phyloP scores from a whole-genome alignment of 2,888 invertebrate genomes.

The Unio pictorum region DNA sequence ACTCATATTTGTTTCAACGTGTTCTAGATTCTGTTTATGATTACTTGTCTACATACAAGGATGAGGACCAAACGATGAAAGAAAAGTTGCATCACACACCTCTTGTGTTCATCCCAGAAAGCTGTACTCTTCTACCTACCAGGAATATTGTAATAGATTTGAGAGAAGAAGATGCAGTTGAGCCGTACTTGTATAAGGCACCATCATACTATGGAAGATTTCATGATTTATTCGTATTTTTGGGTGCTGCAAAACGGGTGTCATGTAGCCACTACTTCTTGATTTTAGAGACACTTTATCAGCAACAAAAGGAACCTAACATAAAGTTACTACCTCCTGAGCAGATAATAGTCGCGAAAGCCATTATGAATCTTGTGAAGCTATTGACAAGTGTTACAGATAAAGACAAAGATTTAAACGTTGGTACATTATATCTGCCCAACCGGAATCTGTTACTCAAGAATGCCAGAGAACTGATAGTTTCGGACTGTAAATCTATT shows the following conservation, averaged over 20 bases:
- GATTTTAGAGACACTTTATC: background rate
- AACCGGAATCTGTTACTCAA: constrained; percentile 5
- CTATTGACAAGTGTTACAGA: background rate
- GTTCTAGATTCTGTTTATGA: no score
- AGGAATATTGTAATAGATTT: constrained; percentile 13
- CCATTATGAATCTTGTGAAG: constrained; percentile 1
- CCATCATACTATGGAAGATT: constrained; percentile 18
- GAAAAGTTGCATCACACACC: no score
- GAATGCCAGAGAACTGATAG: constrained; percentile 2
- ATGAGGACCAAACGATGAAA: no score
- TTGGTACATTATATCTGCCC: constrained; percentile 5
- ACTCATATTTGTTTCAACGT: no score
- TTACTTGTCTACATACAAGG: no score
- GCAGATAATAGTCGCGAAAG: background rate
- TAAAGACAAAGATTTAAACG: background rate
- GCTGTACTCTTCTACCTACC: background rate
- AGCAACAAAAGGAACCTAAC: background rate
- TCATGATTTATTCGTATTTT: constrained; percentile 22
- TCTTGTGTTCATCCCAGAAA: no score
- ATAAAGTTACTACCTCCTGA: constrained; percentile 2
- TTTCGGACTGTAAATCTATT: background rate
- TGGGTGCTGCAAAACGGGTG: constrained; percentile 3
- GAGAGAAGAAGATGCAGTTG: constrained; percentile 11
- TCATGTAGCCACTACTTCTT: background rate
- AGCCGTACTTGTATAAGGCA: constrained; percentile 20